Base-by-base conservation (phyloP, 2,113 vertebrate genomes). In the Vulpes lagopus region DNA sequence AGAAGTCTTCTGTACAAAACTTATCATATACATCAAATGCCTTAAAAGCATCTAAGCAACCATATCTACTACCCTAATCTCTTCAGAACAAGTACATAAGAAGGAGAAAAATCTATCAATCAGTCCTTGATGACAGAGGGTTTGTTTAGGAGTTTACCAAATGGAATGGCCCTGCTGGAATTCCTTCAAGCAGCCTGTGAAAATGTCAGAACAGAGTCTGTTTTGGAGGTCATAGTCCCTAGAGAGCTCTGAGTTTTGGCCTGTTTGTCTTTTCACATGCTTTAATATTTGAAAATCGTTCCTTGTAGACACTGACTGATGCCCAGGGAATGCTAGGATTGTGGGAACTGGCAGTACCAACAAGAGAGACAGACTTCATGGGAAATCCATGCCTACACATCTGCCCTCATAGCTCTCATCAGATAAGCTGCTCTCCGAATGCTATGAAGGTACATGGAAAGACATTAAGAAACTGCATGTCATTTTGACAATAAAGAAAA, bases 331-430 rank as follows among this genome's bases (percentile, higher is more conserved):
- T 99, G 99, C 96, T 96, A 97, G 97, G 98, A 98, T 98, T 99
- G 99, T 99, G 99, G 99, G 99, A 99, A 99, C 99, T 98, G 99
- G 98, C 98, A 98, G 98, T 98, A 98, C 98, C 98, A 98, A 95
- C 94, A 92, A 97, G 91, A 98, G 96, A 98, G 97, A 98, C 97
- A 97, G 97, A 98, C 98, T 98, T 96, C 98, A 96, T 98, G 98
- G 98, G 98, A 99, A 99, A 98, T 84, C 91, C 76, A 90, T 97
- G 98, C 98, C 98, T 98, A 98, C 96, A 27, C 69, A 59, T 86
- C 74, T 95, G 97, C 25, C 51, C 95, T 89, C 97, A 89, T 35
- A 25, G 82, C 96, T 79, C 51, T 0, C 85, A 96, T 82, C 51
- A 97, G 95, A 97, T 91, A 96, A 98, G 94, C 73, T 78, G 53